A percentile compares a stretch with the other conserved stretches of the same genome.
These are phyloP conservation scores for Pygoscelis antarcticus DNA, from an alignment of 2,113 vertebrate species.

Conservation along the genomic window DNA sequence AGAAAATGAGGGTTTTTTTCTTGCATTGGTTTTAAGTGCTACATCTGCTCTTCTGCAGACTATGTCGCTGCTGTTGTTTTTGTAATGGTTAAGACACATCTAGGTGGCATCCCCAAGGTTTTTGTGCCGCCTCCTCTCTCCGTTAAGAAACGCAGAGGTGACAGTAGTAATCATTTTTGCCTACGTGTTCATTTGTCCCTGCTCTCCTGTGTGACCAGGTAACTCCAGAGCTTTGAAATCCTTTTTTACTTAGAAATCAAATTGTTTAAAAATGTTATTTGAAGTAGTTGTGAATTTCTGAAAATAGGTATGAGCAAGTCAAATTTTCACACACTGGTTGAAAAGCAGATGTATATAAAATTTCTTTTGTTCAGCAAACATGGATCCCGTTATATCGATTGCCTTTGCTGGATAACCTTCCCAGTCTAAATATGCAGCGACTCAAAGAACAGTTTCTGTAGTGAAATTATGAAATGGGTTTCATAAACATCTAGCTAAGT, in stretches of 20 bases:
- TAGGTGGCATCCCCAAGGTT: constrained; percentile 30
- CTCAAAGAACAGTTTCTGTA: background rate
- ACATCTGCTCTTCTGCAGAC: background rate
- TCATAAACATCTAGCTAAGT: background rate
- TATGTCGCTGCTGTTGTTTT: background rate
- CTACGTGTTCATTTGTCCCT: background rate
- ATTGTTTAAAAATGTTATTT: background rate
- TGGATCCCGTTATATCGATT: accelerated
- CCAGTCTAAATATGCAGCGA: background rate
- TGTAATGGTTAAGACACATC: constrained; percentile 11
- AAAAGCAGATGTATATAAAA: background rate
- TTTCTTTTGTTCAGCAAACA: background rate
- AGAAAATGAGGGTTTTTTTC: background rate
- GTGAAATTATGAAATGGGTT: background rate
- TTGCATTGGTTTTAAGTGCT: background rate
- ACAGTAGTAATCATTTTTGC: constrained; percentile 12
- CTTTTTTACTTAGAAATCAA: background rate
- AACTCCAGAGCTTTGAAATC: background rate
- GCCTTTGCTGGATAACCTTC: background rate
- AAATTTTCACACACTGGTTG: background rate
- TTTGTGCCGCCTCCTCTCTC: background rate
- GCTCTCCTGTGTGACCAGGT: background rate
- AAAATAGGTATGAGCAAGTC: background rate
- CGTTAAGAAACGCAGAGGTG: constrained; percentile 5
- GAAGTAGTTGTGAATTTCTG: background rate